These are phyloP conservation scores for Rhimphoctona megacephalus DNA, from an alignment of 2,888 invertebrate genomes.

Conservation along the genomic window DNA sequence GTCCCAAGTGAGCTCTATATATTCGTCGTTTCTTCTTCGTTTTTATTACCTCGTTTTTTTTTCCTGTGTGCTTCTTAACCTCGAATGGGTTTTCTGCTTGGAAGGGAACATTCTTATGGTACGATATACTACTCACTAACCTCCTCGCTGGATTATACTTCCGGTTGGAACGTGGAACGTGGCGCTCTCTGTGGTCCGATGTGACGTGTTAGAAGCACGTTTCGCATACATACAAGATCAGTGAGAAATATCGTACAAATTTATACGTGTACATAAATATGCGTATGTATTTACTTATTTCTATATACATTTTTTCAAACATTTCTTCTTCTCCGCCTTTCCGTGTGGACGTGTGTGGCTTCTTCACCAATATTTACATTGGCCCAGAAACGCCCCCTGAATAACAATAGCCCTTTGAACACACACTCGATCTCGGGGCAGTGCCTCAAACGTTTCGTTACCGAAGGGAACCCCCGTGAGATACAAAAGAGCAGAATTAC, in stretches of 20 bases:
- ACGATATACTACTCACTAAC: slow-evolving; percentile 21
- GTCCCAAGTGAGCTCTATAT: slow-evolving; percentile 60
- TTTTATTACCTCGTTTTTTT: not conserved
- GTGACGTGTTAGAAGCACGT: slow-evolving; percentile 10
- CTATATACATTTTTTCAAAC: not conserved
- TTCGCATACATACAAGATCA: not conserved
- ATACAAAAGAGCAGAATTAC: not conserved
- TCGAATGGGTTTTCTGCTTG: slow-evolving; percentile 34
- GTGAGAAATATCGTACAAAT: not conserved
- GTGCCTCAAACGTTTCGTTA: slow-evolving; percentile 24
- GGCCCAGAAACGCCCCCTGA: slow-evolving; percentile 76
- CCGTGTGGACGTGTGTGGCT: slow-evolving; percentile 62
- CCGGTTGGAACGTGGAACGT: slow-evolving; percentile 3
- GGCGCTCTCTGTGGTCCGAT: slow-evolving; percentile 17
- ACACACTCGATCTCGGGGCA: slow-evolving; percentile 51
- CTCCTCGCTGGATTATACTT: slow-evolving; percentile 28
- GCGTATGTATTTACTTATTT: not conserved
- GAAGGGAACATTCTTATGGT: not conserved
- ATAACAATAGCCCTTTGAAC: slow-evolving; percentile 78
- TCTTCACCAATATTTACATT: slow-evolving; percentile 81
- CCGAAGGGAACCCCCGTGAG: slow-evolving; percentile 29
- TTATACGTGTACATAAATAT: not conserved
- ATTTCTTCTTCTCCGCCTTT: not conserved
- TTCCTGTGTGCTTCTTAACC: slow-evolving; percentile 16
- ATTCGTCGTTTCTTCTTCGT: slow-evolving; percentile 36